Conservation (phyloP, 37 sponge, comb jelly and placozoan genomes). For the Cliona cf. orientalis region DNA sequence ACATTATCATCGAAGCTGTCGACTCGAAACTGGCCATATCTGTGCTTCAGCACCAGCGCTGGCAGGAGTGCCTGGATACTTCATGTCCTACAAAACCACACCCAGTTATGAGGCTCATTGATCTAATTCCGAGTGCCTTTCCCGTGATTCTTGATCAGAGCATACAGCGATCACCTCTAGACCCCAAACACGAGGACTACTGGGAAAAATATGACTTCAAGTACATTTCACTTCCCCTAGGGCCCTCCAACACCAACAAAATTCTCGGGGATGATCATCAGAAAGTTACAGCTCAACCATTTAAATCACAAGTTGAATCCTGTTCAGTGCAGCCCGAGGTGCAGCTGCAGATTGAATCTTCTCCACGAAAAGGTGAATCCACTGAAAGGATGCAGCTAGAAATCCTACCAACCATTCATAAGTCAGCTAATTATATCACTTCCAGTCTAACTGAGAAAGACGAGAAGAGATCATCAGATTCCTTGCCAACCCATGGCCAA, state of each 20-base stretch:
- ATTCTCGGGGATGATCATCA: no score
- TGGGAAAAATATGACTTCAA: constrained; percentile 85
- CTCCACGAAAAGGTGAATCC: not conserved
- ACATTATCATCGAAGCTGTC: constrained; percentile 58
- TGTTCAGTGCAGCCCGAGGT: not conserved
- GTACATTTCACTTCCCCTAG: constrained; percentile 25
- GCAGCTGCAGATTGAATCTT: not conserved
- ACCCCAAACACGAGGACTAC: constrained; percentile 47
- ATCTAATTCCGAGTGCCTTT: constrained; percentile 69
- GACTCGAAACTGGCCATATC: constrained; percentile 35
- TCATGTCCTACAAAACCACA: constrained; percentile 36
- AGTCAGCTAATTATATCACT: no score
- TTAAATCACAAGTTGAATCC: no score
- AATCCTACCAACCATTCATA: no score
- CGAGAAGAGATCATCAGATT: no score
- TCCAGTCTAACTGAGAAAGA: no score
- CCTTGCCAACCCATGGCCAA: no score
- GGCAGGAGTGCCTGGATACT: constrained; percentile 72
- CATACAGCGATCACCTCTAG: constrained; percentile 1
- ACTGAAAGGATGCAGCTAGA: not conserved
- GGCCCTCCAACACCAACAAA: no score
- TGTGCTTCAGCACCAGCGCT: constrained; percentile 57
- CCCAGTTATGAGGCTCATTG: constrained; percentile 69
- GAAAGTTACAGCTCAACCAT: no score
- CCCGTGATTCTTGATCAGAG: constrained; percentile 65